Percentiles rank a stretch among this genome's conserved stretches.
Conservation (phyloP, 2,888 invertebrate species). For the Cyclophora punctaria region DNA sequence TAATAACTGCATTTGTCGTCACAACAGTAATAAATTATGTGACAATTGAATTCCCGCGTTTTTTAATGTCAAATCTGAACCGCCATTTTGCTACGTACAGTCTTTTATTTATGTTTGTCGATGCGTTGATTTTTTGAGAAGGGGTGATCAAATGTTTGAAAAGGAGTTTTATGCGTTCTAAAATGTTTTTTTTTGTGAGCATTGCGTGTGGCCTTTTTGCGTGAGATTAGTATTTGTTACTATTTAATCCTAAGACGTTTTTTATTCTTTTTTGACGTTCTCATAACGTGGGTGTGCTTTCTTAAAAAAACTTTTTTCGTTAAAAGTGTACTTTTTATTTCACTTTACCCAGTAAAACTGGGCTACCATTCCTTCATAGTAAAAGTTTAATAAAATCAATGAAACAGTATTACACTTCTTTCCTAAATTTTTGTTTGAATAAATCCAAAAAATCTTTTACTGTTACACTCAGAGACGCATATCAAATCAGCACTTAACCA, state of each 20-base stretch:
- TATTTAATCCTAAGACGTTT: constrained; percentile 26
- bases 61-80: constrained; percentile 70
- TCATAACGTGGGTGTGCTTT: too few relatives aligned
- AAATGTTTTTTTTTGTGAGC: constrained; percentile 19
- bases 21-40: constrained; percentile 68
- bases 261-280: constrained; percentile 21
- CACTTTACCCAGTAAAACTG: too few relatives aligned
- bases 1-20: constrained; percentile 55
- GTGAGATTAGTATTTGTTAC: constrained; percentile 31
- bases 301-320: too few relatives aligned
- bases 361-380: too few relatives aligned
- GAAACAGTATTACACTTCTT: too few relatives aligned
- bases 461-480: too few relatives aligned
- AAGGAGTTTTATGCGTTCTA: constrained; percentile 23
- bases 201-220: constrained; percentile 46
- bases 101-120: constrained; percentile 47
- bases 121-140: constrained; percentile 45
- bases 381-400: too few relatives aligned
- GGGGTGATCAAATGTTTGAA: constrained; percentile 42
- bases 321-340: too few relatives aligned
- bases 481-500: too few relatives aligned
- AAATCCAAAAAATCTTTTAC: too few relatives aligned
- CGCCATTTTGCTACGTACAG: constrained; percentile 38
- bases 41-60: constrained; percentile 70
- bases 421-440: too few relatives aligned